Base-by-base conservation (phyloP, 2,888 invertebrate genomes). In the Eupithecia tripunctaria region DNA sequence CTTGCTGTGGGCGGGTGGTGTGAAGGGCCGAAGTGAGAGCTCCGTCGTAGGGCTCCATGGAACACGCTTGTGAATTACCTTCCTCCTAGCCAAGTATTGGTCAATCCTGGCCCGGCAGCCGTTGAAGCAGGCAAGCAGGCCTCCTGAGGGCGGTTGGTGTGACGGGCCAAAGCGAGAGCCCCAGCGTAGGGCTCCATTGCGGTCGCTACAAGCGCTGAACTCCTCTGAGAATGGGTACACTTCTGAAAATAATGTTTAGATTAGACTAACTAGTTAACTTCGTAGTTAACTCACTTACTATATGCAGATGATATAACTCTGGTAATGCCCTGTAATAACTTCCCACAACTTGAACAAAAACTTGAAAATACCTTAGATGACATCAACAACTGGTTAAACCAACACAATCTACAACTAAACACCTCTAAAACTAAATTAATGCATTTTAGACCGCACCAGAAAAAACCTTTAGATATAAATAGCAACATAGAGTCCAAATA, bases 81-180 rank as follows among this genome's bases (percentile, higher is more conserved):
- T 96, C 88, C 97, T 95, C 85, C 97, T 96, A 5, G 98, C 97
- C 76, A 98, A 93, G 84, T 97, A 97, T 89, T 98, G 97, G 84
- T 97, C 96, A 65, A 98, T 92, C 74, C 96, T 95, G 36, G 96
- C 96, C 66, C 97, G 95, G 84, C 97, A 97, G 18, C 96, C 96
- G 73, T 96, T 91, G 86, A 98, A 96, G 88, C 98, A 98, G 83
- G 97, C 97, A 86, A 97, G 96, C 56, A 97, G 93, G 41, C 96
- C 95, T 2, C 95, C 89, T 12, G 92, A 83, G 6, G 93, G 90
- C 1, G 95, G 95, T 0, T 90, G 86, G 85, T 93, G 93, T 56
- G 92, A 92, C 0, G 94, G 93, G 0, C 93, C 94, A 83, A 94
- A 94, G 65, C 94, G 86, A 0, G 92, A 85, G 72, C 92, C 92